These are phyloP conservation scores for Nycticryphes semicollaris DNA, from an alignment of 2,113 vertebrate species.

Conservation along the genomic window DNA sequence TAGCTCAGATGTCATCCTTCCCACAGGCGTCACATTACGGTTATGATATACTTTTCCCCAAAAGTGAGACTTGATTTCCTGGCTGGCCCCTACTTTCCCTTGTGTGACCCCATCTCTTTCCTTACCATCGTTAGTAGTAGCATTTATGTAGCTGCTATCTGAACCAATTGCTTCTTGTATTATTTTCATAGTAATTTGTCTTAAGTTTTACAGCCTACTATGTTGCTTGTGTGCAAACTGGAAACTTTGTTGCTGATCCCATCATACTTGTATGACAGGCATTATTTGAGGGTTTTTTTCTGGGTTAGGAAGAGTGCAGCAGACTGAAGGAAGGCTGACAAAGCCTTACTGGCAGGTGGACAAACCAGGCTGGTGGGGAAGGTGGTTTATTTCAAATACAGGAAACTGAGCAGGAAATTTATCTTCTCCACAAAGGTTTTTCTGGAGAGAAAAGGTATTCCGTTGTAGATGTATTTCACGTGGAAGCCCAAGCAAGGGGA, in stretches of 20 bases:
- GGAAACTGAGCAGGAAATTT: not conserved
- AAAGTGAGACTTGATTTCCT: not conserved
- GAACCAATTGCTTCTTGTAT: not conserved
- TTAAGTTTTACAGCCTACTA: not conserved
- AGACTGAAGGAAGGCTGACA: not conserved
- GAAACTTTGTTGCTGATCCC: not conserved
- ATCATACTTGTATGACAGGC: not conserved
- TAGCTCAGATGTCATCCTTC: not conserved
- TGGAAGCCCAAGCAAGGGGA: not conserved
- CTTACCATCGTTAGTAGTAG: not conserved
- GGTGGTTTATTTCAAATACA: not conserved
- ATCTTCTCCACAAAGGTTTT: not conserved
- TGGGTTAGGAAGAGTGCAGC: not conserved
- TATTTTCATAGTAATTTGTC: not conserved
- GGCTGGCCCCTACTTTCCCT: not conserved
- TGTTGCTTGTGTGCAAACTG: not conserved
- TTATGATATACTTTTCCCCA: not conserved
- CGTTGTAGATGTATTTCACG: not conserved
- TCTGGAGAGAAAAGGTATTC: not conserved
- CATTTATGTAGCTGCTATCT: not conserved
- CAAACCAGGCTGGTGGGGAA: not conserved
- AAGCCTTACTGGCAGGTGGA: not conserved
- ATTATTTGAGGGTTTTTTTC: not conserved
- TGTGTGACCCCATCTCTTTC: not conserved
- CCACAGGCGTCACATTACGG: rapidly evolving